Conservation (phyloP, 2,113 vertebrate genomes). For the Grallaria varia region DNA sequence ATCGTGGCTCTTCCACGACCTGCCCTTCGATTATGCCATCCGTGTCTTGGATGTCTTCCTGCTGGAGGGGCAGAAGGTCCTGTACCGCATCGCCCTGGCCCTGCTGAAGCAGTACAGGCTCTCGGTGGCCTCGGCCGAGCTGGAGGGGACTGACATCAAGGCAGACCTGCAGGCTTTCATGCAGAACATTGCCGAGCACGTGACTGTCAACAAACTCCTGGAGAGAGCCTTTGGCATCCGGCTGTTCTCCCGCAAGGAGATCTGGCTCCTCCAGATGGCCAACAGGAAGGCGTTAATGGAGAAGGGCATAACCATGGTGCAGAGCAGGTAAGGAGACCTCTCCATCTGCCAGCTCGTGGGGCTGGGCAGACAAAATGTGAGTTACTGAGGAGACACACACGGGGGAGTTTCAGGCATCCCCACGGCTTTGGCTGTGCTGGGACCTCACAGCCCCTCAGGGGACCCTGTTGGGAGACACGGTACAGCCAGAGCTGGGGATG, state of each 20-base stretch:
- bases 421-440: background rate
- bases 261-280: conserved; percentile 85
- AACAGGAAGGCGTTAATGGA: conserved; percentile 81
- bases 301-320: conserved; percentile 79
- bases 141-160: conserved; percentile 75
- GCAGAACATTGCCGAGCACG: conserved; percentile 74
- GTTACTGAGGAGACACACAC: background rate
- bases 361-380: background rate
- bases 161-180: conserved; percentile 80
- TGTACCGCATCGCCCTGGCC: conserved; percentile 84
- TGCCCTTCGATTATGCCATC: conserved; percentile 83
- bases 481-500: no score
- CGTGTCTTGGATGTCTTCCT: conserved; percentile 84
- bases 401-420: background rate
- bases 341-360: background rate
- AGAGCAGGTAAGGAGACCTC: conserved; percentile 71
- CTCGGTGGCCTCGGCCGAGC: conserved; percentile 68
- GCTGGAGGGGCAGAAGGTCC: conserved; percentile 87
- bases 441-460: background rate
- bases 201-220: conserved; percentile 74
- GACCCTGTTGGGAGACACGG: background rate
- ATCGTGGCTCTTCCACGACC: conserved; percentile 84
- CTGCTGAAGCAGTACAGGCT: conserved; percentile 83
- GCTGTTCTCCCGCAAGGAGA: conserved; percentile 82
- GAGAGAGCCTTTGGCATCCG: conserved; percentile 82